phyloP scores from a whole-genome alignment of 2,113 vertebrate species.

The Burhinus oedicnemus region DNA sequence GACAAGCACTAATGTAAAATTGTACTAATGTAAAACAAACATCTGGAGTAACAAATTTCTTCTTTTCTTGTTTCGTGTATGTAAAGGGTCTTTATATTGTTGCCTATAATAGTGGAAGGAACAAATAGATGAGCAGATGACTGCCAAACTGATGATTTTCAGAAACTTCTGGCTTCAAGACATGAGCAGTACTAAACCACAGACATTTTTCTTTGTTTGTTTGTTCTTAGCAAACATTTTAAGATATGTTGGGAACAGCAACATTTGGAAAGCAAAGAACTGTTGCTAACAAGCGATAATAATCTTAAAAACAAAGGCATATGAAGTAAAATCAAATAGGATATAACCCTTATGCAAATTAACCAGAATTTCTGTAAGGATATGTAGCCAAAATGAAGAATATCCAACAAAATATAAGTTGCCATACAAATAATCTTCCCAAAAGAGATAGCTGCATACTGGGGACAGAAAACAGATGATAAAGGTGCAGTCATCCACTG shows the following conservation, averaged over 20 bases:
- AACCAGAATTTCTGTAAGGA: background rate
- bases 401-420: background rate
- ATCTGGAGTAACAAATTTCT: background rate
- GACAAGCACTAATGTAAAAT: background rate
- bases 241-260: conserved; percentile 23
- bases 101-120: background rate
- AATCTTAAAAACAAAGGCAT: conserved; percentile 26
- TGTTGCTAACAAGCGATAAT: background rate
- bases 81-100: background rate
- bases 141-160: background rate
- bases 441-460: background rate
- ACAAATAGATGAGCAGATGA: background rate
- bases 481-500: background rate
- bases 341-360: background rate
- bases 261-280: background rate
- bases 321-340: conserved; percentile 15
- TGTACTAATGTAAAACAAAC: background rate
- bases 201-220: background rate
- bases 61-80: background rate
- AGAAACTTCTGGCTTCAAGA: conserved; percentile 7
- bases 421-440: background rate
- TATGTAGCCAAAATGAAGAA: conserved; percentile 19
- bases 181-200: background rate
- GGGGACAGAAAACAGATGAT: background rate
- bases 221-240: background rate